phyloP scores from a whole-genome alignment of 2,888 invertebrate species.

The Cylindroiulus punctatus region DNA sequence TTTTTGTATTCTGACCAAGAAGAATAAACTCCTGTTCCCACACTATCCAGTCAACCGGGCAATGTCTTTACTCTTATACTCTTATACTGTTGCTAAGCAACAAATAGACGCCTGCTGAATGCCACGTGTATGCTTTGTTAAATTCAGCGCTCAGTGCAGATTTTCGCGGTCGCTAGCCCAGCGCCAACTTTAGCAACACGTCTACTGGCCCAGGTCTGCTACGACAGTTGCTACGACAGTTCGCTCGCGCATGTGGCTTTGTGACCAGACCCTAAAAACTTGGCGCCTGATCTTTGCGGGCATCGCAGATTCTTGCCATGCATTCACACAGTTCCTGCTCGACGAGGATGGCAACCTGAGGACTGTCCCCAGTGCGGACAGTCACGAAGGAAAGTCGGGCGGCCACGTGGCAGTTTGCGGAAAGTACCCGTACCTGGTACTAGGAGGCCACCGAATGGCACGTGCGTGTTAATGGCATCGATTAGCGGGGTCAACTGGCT shows the following conservation, averaged over 20 bases:
- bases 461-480: neutral
- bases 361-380: neutral
- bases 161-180: too few relatives aligned
- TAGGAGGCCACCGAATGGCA: neutral
- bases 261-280: neutral
- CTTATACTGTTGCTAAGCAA: too few relatives aligned
- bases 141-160: too few relatives aligned
- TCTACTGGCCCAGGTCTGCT: too few relatives aligned
- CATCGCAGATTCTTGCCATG: conserved; percentile 44
- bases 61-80: too few relatives aligned
- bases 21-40: too few relatives aligned
- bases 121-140: too few relatives aligned
- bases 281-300: neutral
- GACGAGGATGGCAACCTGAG: too few relatives aligned
- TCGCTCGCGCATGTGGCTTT: conserved; percentile 27
- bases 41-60: too few relatives aligned
- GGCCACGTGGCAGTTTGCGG: neutral
- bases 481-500: neutral
- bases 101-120: too few relatives aligned
- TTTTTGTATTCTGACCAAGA: too few relatives aligned
- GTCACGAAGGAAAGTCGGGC: neutral
- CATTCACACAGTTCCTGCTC: conserved; percentile 54
- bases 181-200: too few relatives aligned
- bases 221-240: neutral
- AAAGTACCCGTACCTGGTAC: neutral